Percentiles rank a stretch among this genome's conserved stretches.
phyloP scores from a whole-genome alignment of 2,113 vertebrate species.

The Hypanus sabinus region DNA sequence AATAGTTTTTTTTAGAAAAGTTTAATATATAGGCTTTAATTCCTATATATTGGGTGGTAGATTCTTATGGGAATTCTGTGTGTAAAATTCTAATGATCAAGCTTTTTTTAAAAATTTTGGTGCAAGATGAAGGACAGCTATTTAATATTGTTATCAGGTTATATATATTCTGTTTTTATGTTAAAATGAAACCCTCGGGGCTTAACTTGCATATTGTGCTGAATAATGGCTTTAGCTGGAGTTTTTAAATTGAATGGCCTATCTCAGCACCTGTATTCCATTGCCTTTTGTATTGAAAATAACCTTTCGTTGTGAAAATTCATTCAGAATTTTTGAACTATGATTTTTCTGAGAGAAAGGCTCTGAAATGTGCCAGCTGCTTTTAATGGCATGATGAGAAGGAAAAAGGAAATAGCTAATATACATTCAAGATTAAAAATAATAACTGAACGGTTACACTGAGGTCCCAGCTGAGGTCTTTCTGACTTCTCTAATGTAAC shows the following conservation, averaged over 20 bases:
- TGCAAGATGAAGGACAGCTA: not conserved
- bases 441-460: not conserved
- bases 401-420: not conserved
- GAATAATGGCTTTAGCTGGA: not conserved
- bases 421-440: not conserved
- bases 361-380: constrained; percentile 27
- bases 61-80: too few species aligned
- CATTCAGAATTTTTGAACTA: not conserved
- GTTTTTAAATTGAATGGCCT: not conserved
- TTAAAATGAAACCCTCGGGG: too few species aligned
- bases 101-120: not conserved
- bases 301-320: not conserved
- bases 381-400: constrained; percentile 10
- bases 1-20: not conserved
- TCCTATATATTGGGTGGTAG: not conserved
- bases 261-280: not conserved
- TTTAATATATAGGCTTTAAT: too few species aligned
- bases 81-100: not conserved
- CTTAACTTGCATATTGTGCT: not conserved
- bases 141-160: not conserved
- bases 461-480: not conserved
- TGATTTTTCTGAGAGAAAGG: constrained; percentile 16
- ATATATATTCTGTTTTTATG: not conserved
- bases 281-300: not conserved
- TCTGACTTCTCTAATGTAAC: not conserved